A percentile compares a stretch with the other conserved stretches of the same genome.
These are phyloP conservation scores for Luffia ferchaultella DNA, from an alignment of 2,888 invertebrate species.

Conservation along the genomic window DNA sequence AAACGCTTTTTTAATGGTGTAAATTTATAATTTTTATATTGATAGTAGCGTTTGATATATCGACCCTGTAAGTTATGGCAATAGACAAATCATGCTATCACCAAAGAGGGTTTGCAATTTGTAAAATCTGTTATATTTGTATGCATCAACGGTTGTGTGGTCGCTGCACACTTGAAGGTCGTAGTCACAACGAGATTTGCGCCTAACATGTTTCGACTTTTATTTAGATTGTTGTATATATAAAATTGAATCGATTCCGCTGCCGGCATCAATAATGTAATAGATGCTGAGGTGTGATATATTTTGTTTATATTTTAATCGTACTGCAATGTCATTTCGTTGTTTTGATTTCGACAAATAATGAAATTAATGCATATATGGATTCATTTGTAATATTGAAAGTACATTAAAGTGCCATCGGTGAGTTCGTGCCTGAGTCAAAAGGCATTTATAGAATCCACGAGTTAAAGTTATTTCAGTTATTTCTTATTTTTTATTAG, in stretches of 20 bases:
- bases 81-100: background rate
- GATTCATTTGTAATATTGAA: slow-evolving; percentile 9
- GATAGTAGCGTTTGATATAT: no score
- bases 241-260: background rate
- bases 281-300: background rate
- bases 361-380: background rate
- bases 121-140: background rate
- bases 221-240: background rate
- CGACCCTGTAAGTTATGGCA: no score
- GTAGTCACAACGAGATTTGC: background rate
- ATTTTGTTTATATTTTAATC: background rate
- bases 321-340: background rate
- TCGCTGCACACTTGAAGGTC: no score
- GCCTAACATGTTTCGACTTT: background rate
- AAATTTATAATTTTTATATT: no score
- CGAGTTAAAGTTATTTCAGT: background rate
- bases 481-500: background rate
- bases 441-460: background rate
- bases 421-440: slow-evolving; percentile 19
- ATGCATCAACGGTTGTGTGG: no score
- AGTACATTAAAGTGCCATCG: slow-evolving; percentile 53
- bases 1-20: no score
- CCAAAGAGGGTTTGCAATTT: background rate
- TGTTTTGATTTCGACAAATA: background rate
- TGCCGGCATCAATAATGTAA: background rate